Evolutionary conservation across 1,140 invertebrate species (phyloP).

Genomic region (Procambarus virginalis): DNA sequence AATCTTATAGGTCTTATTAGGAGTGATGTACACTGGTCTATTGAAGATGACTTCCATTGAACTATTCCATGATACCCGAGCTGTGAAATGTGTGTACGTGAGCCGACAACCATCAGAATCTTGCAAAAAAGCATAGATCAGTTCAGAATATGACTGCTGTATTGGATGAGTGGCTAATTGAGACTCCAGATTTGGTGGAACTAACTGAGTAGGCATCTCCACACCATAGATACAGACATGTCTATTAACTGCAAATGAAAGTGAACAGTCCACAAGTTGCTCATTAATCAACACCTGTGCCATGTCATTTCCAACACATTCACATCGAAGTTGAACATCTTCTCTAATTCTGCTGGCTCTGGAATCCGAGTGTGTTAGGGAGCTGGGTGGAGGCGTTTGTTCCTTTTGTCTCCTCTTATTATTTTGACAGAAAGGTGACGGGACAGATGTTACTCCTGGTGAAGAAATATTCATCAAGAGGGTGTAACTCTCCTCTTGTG

Average conservation of each 20-base stretch:
- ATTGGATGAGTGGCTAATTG: slow-evolving; percentile 1
- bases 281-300: slow-evolving; percentile 78
- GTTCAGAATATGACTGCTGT: slow-evolving; percentile 80
- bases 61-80: slow-evolving; percentile 78
- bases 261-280: slow-evolving; percentile 80
- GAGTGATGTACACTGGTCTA: slow-evolving; percentile 83
- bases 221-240: slow-evolving; percentile 84
- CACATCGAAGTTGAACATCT: slow-evolving; percentile 38
- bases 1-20: slow-evolving; percentile 83
- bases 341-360: slow-evolving; percentile 7
- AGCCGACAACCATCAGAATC: slow-evolving; percentile 84
- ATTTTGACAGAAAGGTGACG: slow-evolving; percentile 32
- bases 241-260: slow-evolving; percentile 85
- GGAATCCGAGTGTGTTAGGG: not conserved
- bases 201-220: slow-evolving; percentile 70
- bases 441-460: slow-evolving; percentile 77
- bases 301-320: slow-evolving; percentile 54
- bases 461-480: slow-evolving; percentile 86
- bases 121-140: slow-evolving; percentile 85
- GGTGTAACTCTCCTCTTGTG: slow-evolving; percentile 83
- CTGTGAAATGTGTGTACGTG: slow-evolving; percentile 87
- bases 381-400: slow-evolving; percentile 17
- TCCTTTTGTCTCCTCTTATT: slow-evolving; percentile 30
- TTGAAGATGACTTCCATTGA: slow-evolving; percentile 86
- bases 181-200: slow-evolving; percentile 19